Evolutionary conservation across 2,113 vertebrate species (phyloP), one percentile per base, ranked within the genome.

Genomic region (Felis chaus): DNA sequence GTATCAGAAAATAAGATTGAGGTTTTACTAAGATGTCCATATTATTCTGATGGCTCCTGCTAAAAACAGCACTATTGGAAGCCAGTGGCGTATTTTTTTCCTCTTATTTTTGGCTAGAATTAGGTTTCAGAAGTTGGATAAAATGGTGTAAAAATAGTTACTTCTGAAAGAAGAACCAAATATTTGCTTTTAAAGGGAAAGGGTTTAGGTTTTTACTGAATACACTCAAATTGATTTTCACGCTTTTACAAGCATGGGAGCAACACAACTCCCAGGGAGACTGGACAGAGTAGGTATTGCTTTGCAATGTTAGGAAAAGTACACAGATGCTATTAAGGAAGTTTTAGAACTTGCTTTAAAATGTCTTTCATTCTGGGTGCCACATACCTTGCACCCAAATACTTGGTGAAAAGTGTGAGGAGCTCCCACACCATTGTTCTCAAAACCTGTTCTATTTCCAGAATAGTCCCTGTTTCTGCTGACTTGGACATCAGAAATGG

Each of bases 1-100:
- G 96, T 50, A 96, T 98, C 87, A 96, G 97, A 88, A 97, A 97
- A 98, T 92, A 96, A 91, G 89, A 96, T n/a, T 95, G 94, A 79
- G 66, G 65, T 96, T 97, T 97, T 92, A 66, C 71, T 66, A 91
- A 96, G 82, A 80, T 95, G 88, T 84, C 39, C 80, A 4, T 92
- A 78, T 95, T 90, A 84, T 84, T 92, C 50, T 91, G 25, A 95
- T 86, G 76, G 85, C n/a, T 81, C 97, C 87, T 57, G 68, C 81
- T 84, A 76, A 85, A 50, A 88, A 48, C 19, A 95, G 69, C 15
- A 25, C 36, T 80, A 2, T 68, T 61, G 80, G 84, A 96, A 96
- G 66, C 19, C n/a, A 85, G 69, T 25, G 27, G 29, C 27, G 48
- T 73, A 66, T 94, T 95, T 93, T 94, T 61, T 73, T 73, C 27